These are phyloP conservation scores for Cydia pomonella DNA, from an alignment of 1,140 invertebrate genomes.

Conservation along the genomic window DNA sequence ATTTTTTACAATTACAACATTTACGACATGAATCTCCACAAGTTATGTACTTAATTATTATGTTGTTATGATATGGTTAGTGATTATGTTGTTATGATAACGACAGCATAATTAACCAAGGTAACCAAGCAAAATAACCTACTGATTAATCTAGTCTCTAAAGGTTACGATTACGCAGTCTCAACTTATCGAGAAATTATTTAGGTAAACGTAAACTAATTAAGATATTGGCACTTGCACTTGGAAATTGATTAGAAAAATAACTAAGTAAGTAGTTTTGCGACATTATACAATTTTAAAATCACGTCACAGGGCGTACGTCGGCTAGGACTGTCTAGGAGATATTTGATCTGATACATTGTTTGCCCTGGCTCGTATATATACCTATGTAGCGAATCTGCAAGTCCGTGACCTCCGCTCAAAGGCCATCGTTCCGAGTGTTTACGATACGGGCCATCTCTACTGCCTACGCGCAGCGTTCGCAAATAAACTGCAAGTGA, in stretches of 20 bases:
- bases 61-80: neutral
- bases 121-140: neutral
- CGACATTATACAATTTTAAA: no score
- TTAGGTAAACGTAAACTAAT: no score
- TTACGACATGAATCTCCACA: neutral
- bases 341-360: no score
- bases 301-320: no score
- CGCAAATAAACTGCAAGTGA: neutral
- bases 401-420: conserved; percentile 45
- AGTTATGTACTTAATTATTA: neutral
- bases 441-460: conserved; percentile 36
- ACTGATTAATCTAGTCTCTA: no score
- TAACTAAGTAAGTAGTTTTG: no score
- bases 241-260: no score
- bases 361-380: neutral
- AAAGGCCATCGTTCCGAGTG: conserved; percentile 49
- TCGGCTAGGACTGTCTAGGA: no score
- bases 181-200: no score
- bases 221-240: no score
- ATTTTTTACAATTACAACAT: neutral
- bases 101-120: neutral
- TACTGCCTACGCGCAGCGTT: neutral
- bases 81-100: neutral
- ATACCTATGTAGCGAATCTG: neutral
- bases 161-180: no score